These are phyloP conservation scores for Eupleurogrammus muticus DNA, from an alignment of 2,797 vertebrate genomes.

Conservation along the genomic window DNA sequence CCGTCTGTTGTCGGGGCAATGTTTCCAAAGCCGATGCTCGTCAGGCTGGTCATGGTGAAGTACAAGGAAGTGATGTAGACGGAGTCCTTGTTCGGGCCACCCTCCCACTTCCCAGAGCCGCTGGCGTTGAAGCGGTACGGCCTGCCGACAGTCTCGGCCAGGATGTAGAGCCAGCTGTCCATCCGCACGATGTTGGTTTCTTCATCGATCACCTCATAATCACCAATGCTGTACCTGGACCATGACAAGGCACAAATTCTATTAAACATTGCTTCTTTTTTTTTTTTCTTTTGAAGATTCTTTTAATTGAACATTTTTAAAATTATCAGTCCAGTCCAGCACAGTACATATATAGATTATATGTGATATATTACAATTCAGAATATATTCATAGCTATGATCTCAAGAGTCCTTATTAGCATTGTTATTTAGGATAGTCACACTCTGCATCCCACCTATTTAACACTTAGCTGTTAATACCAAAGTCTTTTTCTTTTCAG, in stretches of 20 bases:
- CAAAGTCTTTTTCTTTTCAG: too few relatives aligned
- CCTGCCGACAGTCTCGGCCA: conserved; percentile 91
- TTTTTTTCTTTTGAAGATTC: too few relatives aligned
- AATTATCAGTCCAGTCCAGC: too few relatives aligned
- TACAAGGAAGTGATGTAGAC: conserved; percentile 98
- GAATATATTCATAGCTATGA: too few relatives aligned
- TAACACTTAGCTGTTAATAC: too few relatives aligned
- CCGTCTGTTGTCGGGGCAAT: conserved; percentile 97
- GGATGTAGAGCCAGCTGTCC: conserved; percentile 97
- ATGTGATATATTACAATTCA: too few relatives aligned
- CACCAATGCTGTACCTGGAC: conserved; percentile 94
- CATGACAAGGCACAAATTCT: background rate
- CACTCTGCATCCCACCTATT: too few relatives aligned
- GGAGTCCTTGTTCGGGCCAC: conserved; percentile 95
- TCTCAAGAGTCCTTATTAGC: too few relatives aligned
- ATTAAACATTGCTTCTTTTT: background rate
- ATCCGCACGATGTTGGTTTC: conserved; percentile 92
- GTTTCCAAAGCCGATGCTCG: conserved; percentile 98
- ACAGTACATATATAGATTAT: too few relatives aligned
- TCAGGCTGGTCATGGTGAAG: conserved; percentile 99
- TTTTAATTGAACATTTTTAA: too few relatives aligned
- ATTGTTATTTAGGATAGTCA: too few relatives aligned
- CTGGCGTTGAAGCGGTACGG: conserved; percentile 94
- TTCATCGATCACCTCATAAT: conserved; percentile 98
- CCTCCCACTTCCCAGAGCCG: conserved; percentile 95